phyloP scores from a whole-genome alignment of 2,888 invertebrate genomes.

The Cinara cedri region DNA sequence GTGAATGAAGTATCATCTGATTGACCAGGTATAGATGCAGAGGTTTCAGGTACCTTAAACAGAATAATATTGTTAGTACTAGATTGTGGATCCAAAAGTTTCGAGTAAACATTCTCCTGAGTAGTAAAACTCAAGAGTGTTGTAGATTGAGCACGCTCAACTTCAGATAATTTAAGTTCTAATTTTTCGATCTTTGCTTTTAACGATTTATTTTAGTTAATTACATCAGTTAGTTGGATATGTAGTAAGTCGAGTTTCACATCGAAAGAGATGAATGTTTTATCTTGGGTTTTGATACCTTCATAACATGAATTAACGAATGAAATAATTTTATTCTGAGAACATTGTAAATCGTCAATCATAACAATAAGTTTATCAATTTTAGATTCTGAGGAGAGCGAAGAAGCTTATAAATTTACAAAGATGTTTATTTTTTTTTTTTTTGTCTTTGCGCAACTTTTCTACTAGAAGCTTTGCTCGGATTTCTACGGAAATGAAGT shows the following conservation, averaged over 20 bases:
- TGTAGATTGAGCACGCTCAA: not conserved
- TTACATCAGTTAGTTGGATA: not conserved
- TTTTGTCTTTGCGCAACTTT: too few species aligned
- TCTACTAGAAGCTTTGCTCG: too few species aligned
- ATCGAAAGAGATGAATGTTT: not conserved
- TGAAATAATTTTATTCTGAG: not conserved
- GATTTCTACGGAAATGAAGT: too few species aligned
- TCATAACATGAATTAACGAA: not conserved
- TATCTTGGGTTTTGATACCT: not conserved
- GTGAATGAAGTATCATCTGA: not conserved
- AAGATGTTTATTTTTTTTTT: too few species aligned
- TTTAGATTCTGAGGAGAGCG: too few species aligned
- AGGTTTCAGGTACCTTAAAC: constrained; percentile 11
- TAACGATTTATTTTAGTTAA: not conserved
- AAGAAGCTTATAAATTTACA: too few species aligned
- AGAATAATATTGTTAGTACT: not conserved
- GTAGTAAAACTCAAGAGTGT: not conserved
- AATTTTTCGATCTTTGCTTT: not conserved
- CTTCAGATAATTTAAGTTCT: not conserved
- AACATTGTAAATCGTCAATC: not conserved
- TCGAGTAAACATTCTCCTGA: not conserved
- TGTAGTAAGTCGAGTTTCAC: not conserved
- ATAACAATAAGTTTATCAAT: not conserved
- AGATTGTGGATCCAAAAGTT: not conserved
- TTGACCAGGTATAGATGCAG: not conserved